Conservation (phyloP, 2,888 invertebrate genomes). For the Orthonevra nobilis region DNA sequence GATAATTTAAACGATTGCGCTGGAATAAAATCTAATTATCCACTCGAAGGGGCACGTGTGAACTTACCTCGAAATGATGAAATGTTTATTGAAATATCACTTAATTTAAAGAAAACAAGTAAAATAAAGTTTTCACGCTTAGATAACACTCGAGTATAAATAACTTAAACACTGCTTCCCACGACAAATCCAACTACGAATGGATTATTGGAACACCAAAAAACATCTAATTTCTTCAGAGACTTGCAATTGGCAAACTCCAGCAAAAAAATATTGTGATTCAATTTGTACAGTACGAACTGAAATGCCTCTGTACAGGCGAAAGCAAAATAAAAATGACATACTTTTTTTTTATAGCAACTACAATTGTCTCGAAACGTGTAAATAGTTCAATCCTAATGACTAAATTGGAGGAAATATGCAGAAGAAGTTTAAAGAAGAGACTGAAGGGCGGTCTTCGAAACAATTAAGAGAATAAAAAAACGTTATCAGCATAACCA, state of each 20-base stretch:
- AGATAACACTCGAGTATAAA: neutral
- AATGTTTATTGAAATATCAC: neutral
- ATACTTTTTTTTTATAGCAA: no score
- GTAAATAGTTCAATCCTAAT: no score
- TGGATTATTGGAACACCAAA: neutral
- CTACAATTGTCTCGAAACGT: no score
- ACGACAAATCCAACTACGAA: conserved; percentile 21
- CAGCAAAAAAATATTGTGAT: neutral
- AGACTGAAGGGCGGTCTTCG: no score
- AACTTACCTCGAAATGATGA: no score
- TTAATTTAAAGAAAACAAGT: conserved; percentile 20
- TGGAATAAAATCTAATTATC: neutral
- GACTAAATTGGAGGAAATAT: no score
- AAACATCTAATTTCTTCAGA: conserved; percentile 14
- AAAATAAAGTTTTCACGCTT: neutral
- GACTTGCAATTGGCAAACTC: conserved; percentile 20
- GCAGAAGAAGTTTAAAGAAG: no score
- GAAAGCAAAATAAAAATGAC: neutral
- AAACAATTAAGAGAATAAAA: no score
- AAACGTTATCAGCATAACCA: no score
- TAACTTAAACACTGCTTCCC: neutral
- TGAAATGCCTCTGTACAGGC: neutral
- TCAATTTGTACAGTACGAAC: conserved; percentile 4
- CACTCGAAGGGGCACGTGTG: conserved; percentile 1
- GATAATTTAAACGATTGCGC: neutral